These are phyloP conservation scores for Sebastes schlegelii DNA, from an alignment of 2,113 vertebrate genomes.

Conservation along the genomic window DNA sequence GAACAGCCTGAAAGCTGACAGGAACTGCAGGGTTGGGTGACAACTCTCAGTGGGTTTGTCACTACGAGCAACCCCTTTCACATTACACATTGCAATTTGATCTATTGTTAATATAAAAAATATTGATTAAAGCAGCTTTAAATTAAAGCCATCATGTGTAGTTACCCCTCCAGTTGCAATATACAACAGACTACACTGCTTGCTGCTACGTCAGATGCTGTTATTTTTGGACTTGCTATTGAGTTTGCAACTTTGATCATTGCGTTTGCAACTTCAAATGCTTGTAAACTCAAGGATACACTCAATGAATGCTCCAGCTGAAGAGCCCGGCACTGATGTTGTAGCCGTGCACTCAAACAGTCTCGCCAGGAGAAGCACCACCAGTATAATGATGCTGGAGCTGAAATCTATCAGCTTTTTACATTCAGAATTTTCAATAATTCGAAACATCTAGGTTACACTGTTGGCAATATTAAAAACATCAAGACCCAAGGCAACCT, in stretches of 20 bases:
- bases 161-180: not conserved
- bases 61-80: not conserved
- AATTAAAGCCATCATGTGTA: not conserved
- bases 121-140: not conserved
- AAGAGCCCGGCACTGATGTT: not conserved
- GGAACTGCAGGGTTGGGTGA: not conserved
- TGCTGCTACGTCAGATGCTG: not conserved
- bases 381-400: conserved; percentile 11
- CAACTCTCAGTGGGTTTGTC: no score
- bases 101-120: not conserved
- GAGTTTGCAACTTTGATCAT: not conserved
- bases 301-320: not conserved
- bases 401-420: conserved; percentile 12
- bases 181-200: not conserved
- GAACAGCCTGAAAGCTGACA: no score
- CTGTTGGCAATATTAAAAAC: conserved; percentile 10
- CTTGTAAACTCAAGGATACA: conserved; percentile 18
- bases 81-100: not conserved
- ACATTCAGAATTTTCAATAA: conserved; percentile 11
- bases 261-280: not conserved
- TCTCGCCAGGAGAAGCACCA: conserved; percentile 14
- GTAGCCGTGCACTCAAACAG: conserved; percentile 17
- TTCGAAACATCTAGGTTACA: conserved; percentile 26
- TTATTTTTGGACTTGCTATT: conserved; percentile 12
- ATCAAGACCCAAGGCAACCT: conserved; percentile 4